Percentiles rank a stretch among this genome's conserved stretches.
Evolutionary conservation across 2,797 vertebrate species (phyloP).

Genomic region (Sebastes steindachneri): DNA sequence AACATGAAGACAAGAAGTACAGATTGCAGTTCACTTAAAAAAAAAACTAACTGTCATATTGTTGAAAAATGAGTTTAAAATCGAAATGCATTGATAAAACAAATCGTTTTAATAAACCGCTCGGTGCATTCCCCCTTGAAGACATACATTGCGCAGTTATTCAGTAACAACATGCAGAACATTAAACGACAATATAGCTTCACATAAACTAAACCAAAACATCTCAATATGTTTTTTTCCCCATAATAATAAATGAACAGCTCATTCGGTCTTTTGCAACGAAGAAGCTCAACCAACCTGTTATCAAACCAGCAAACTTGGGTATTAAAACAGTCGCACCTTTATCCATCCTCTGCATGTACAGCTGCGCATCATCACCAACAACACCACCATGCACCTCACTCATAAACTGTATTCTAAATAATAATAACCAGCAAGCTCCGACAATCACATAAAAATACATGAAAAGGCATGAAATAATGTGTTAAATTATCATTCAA

Average conservation of each 20-base stretch:
- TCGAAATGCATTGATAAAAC: background rate
- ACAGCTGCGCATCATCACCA: slow-evolving; percentile 38
- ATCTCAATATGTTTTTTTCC: background rate
- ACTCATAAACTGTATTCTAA: slow-evolving; percentile 7
- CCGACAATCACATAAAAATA: slow-evolving; percentile 15
- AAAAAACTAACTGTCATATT: background rate
- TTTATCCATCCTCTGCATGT: slow-evolving; percentile 28
- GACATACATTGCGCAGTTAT: slow-evolving; percentile 42
- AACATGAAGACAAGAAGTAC: slow-evolving; percentile 31
- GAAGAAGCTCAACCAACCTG: slow-evolving; percentile 28
- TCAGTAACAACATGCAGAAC: slow-evolving; percentile 54
- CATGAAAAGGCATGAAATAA: background rate
- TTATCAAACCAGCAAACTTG: slow-evolving; percentile 42
- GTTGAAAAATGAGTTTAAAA: slow-evolving; percentile 4
- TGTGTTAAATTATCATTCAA: slow-evolving; percentile 10
- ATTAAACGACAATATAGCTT: slow-evolving; percentile 43
- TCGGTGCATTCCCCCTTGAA: slow-evolving; percentile 24
- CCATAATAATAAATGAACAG: slow-evolving; percentile 20
- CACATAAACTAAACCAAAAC: slow-evolving; percentile 40
- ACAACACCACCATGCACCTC: slow-evolving; percentile 12
- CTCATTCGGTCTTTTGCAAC: background rate
- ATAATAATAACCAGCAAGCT: slow-evolving; percentile 28
- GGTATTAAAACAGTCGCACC: slow-evolving; percentile 30
- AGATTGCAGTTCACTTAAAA: background rate
- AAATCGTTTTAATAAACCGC: background rate